phyloP scores from a whole-genome alignment of 53 echinoderm and acorn worm species.

The Astropecten irregularis region DNA sequence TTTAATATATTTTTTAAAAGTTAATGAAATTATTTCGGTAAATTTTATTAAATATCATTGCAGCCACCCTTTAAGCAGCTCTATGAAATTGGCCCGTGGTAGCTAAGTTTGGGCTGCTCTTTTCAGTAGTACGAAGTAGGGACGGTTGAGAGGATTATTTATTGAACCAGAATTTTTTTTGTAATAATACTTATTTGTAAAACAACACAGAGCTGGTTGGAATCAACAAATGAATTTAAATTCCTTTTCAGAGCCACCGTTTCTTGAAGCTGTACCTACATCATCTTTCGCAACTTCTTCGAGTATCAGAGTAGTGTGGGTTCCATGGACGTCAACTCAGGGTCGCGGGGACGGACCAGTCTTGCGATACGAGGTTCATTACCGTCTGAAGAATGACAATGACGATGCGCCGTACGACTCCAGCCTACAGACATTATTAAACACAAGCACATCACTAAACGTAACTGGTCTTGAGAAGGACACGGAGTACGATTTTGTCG shows the following conservation, averaged over 20 bases:
- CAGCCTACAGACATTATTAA: neutral
- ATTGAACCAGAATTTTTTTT: too few relatives aligned
- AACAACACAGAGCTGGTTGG: too few relatives aligned
- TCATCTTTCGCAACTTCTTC: neutral
- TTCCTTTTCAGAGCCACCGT: slow-evolving; percentile 20
- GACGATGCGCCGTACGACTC: neutral
- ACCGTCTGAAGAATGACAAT: neutral
- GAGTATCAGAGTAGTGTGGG: slow-evolving; percentile 33
- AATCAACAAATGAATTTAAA: too few relatives aligned
- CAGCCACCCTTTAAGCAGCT: too few relatives aligned
- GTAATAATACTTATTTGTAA: too few relatives aligned
- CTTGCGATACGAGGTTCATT: slow-evolving; percentile 22
- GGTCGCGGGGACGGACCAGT: slow-evolving; percentile 40
- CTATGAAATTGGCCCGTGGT: too few relatives aligned
- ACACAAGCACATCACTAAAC: neutral
- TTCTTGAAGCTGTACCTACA: slow-evolving; percentile 2
- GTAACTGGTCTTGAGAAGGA: slow-evolving; percentile 8
- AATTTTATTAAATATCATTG: too few relatives aligned
- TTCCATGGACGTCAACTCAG: neutral
- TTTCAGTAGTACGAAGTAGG: too few relatives aligned
- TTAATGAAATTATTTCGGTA: too few relatives aligned
- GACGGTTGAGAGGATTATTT: too few relatives aligned
- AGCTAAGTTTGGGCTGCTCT: too few relatives aligned
- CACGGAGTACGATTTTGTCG: slow-evolving; percentile 61
- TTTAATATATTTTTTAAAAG: too few relatives aligned